A percentile compares a stretch with the other conserved stretches of the same genome.
phyloP scores from a whole-genome alignment of 2,113 vertebrate genomes.

The Odobenus rosmarus region DNA sequence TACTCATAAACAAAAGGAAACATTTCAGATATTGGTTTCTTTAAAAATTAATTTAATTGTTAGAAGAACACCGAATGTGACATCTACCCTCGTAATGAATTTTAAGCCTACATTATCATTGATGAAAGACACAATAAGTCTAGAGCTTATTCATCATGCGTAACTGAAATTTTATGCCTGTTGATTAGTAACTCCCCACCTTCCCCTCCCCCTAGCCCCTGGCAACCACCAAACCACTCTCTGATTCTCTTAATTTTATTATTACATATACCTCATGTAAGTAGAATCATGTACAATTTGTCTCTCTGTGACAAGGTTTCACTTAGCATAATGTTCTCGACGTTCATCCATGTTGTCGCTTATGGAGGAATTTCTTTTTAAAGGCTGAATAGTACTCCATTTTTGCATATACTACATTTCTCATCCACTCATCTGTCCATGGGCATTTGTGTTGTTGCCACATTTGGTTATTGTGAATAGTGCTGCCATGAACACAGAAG shows the following conservation, averaged over 20 bases:
- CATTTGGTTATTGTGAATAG: not conserved
- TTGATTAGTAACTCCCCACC: not conserved
- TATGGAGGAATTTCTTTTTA: not conserved
- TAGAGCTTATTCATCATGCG: not conserved
- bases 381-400: not conserved
- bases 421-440: not conserved
- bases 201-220: not conserved
- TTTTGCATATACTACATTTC: not conserved
- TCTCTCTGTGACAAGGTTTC: not conserved
- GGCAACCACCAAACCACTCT: not conserved
- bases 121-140: not conserved
- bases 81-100: not conserved
- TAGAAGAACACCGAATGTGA: not conserved
- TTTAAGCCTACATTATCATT: not conserved
- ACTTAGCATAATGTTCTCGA: not conserved
- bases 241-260: not conserved
- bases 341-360: not conserved
- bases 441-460: not conserved
- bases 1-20: not conserved
- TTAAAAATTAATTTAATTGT: not conserved
- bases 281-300: not conserved
- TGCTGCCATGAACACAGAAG: not conserved
- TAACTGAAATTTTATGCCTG: not conserved
- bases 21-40: not conserved
- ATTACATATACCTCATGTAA: not conserved